A percentile compares a stretch with the other conserved stretches of the same genome.
These are phyloP conservation scores for Rallus limicola DNA, from an alignment of 2,113 vertebrate species.

Conservation along the genomic window DNA sequence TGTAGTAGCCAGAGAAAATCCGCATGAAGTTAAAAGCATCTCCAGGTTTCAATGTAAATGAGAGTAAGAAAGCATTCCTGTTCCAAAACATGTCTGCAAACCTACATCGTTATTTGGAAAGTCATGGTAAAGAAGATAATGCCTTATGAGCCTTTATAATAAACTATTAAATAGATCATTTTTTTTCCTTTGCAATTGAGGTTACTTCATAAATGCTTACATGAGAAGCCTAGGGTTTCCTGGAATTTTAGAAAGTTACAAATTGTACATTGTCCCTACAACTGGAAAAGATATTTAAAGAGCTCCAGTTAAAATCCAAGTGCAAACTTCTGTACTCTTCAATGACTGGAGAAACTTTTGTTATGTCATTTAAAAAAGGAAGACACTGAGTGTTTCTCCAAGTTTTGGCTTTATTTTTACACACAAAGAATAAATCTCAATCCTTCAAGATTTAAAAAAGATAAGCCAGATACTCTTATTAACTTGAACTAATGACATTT, in stretches of 20 bases:
- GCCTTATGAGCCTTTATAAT: not conserved
- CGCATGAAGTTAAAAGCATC: not conserved
- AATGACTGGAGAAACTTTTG: not conserved
- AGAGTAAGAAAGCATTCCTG: not conserved
- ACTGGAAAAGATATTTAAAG: not conserved
- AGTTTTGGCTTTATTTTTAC: not conserved
- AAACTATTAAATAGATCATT: not conserved
- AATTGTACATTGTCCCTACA: not conserved
- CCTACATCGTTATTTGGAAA: not conserved
- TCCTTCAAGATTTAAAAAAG: not conserved
- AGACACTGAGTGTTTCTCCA: not conserved
- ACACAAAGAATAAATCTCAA: not conserved
- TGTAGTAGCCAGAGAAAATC: not conserved
- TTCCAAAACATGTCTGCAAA: not conserved
- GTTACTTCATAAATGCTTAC: not conserved
- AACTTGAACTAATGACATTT: not conserved
- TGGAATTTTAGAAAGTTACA: not conserved
- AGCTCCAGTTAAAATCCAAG: not conserved
- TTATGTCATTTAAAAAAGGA: not conserved
- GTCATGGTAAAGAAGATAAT: not conserved
- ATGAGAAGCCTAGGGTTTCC: not conserved
- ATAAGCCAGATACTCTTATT: not conserved
- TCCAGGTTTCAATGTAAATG: not conserved
- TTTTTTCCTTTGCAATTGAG: not conserved
- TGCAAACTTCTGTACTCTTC: not conserved